A percentile compares a stretch with the other conserved stretches of the same genome.
phyloP scores from a whole-genome alignment of 2,113 vertebrate genomes.

The Epinephelus fuscoguttatus region DNA sequence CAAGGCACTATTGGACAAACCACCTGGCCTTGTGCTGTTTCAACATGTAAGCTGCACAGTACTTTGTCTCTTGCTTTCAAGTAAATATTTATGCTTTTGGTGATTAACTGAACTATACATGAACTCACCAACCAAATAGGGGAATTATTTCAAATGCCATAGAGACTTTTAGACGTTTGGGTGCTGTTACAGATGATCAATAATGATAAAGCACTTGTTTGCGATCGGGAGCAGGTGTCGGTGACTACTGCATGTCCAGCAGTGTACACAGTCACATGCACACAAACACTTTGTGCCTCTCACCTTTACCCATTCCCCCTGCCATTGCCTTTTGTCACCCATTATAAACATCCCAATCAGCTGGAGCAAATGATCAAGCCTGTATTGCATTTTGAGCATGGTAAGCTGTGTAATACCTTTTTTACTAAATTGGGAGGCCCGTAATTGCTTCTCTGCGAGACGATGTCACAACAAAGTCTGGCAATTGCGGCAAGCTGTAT shows the following conservation, averaged over 20 bases:
- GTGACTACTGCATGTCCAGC: conserved; percentile 32
- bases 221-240: conserved; percentile 51
- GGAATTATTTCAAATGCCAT: conserved; percentile 8
- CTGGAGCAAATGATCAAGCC: conserved; percentile 96
- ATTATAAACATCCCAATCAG: conserved; percentile 99
- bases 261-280: conserved; percentile 61
- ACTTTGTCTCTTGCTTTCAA: not conserved
- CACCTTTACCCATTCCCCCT: conserved; percentile 84
- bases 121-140: not conserved
- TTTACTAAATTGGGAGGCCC: conserved; percentile 96
- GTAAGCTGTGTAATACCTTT: conserved; percentile 99
- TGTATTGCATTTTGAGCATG: conserved; percentile 97
- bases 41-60: not conserved
- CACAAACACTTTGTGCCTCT: conserved; percentile 88
- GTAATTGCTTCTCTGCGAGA: conserved; percentile 96
- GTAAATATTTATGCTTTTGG: not conserved
- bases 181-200: conserved; percentile 9
- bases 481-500: conserved; percentile 96
- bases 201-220: conserved; percentile 13
- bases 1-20: not conserved
- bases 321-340: conserved; percentile 88
- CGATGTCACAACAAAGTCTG: conserved; percentile 98
- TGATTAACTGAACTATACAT: conserved; percentile 6
- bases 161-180: conserved; percentile 8
- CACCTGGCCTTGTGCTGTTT: not conserved